These are phyloP conservation scores for Gymnothorax reevesii DNA, from an alignment of 2,797 vertebrate species.

Conservation along the genomic window DNA sequence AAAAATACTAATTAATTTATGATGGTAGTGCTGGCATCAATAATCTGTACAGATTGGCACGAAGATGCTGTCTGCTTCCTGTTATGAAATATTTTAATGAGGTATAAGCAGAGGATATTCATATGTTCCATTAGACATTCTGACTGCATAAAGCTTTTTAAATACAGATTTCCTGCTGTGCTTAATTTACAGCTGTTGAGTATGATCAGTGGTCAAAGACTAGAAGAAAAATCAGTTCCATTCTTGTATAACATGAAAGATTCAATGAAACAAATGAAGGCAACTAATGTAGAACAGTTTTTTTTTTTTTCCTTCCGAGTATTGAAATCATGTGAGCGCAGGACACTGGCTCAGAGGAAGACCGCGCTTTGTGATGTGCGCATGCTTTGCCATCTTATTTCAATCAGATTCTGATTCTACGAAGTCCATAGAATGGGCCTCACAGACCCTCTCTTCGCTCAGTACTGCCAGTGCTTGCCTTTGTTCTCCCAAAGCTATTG, in stretches of 20 bases:
- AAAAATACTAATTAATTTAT: not conserved
- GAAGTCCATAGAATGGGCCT: not conserved
- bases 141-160: not conserved
- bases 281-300: not conserved
- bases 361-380: not conserved
- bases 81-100: not conserved
- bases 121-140: not conserved
- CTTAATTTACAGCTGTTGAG: not conserved
- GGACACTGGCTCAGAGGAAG: not conserved
- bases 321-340: not conserved
- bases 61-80: not conserved
- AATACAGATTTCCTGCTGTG: not conserved
- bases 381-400: not conserved
- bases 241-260: not conserved
- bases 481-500: not conserved
- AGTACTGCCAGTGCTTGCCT: not conserved
- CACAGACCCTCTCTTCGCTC: not conserved
- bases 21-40: not conserved
- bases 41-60: not conserved
- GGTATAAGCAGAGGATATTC: not conserved
- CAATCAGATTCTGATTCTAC: not conserved
- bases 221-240: not conserved
- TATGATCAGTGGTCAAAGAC: not conserved
- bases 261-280: not conserved
- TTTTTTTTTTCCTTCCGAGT: not conserved